Evolutionary conservation across 2,888 invertebrate species (phyloP).

Genomic region (Mactromeris polynyma): DNA sequence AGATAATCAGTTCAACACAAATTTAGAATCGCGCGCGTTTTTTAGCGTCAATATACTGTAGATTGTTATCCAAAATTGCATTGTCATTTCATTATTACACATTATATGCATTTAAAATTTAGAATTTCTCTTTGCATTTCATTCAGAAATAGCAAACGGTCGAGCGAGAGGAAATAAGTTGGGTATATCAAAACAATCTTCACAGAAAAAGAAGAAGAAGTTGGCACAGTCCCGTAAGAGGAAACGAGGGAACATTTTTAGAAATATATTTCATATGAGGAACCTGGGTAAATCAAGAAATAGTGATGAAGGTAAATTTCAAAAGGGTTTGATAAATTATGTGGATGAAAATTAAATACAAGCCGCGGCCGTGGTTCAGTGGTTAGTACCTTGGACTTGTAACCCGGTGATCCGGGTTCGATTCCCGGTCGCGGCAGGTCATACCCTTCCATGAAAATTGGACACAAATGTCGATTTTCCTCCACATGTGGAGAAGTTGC

Average conservation of each 20-base stretch:
- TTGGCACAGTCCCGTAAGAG: not conserved
- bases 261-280: not conserved
- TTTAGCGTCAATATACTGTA: not conserved
- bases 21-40: not conserved
- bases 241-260: not conserved
- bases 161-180: not conserved
- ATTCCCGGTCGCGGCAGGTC: too few relatives aligned
- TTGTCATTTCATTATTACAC: not conserved
- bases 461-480: too few relatives aligned
- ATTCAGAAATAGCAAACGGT: not conserved
- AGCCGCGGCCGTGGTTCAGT: too few relatives aligned
- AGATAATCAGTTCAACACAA: too few relatives aligned
- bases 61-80: not conserved
- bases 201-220: not conserved
- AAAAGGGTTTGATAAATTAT: not conserved
- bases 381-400: too few relatives aligned
- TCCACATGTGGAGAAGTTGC: too few relatives aligned
- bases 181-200: not conserved
- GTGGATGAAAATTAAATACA: not conserved
- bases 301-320: not conserved
- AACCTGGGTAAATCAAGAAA: not conserved
- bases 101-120: not conserved
- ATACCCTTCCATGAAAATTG: too few relatives aligned
- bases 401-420: too few relatives aligned
- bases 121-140: not conserved